phyloP scores from a whole-genome alignment of 2,113 vertebrate genomes.

The Psilopogon haemacephalus region DNA sequence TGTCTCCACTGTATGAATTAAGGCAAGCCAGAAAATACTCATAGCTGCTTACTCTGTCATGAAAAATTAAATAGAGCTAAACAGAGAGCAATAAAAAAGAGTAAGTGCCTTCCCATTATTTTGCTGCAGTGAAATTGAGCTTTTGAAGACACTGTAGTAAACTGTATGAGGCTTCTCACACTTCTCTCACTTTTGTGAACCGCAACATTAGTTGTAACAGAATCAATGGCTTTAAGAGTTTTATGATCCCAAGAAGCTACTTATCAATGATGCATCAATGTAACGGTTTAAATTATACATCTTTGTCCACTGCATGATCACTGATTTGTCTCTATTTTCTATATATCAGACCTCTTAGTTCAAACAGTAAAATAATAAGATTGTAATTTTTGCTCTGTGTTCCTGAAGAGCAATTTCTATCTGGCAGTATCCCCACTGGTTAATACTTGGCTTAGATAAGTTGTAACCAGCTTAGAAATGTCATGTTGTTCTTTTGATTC shows the following conservation, averaged over 20 bases:
- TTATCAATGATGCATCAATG: background rate
- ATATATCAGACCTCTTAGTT: background rate
- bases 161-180: background rate
- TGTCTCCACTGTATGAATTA: background rate
- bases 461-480: background rate
- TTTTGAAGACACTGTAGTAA: background rate
- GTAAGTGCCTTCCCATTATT: background rate
- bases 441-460: background rate
- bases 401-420: background rate
- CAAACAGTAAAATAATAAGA: background rate
- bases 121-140: background rate
- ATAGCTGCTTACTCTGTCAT: background rate
- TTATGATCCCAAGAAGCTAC: background rate
- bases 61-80: background rate
- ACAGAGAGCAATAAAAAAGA: background rate
- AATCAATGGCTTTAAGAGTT: background rate
- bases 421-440: background rate
- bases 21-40: fast-evolving
- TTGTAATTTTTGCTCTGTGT: background rate
- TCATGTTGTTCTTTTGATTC: background rate
- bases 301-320: background rate
- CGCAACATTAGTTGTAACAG: background rate
- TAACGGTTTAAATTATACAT: background rate
- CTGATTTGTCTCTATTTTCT: background rate
- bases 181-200: background rate